phyloP scores from a whole-genome alignment of 2,888 invertebrate species.

The Agelastica alni region DNA sequence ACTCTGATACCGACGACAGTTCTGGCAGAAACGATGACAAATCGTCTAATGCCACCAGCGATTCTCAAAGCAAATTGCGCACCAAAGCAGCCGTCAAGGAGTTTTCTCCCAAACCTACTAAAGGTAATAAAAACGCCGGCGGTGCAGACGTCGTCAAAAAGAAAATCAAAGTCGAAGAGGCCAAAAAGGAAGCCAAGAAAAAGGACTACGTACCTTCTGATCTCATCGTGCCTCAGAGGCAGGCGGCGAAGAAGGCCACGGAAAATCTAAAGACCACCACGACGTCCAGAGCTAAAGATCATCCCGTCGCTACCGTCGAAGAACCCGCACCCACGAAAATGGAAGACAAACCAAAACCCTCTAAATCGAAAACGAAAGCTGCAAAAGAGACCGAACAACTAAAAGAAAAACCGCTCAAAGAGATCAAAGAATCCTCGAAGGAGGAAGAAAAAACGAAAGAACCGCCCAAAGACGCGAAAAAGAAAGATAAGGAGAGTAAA shows the following conservation, averaged over 20 bases:
- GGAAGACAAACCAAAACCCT: slow-evolving; percentile 41
- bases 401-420: slow-evolving; percentile 53
- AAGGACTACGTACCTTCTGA: slow-evolving; percentile 70
- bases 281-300: slow-evolving; percentile 54
- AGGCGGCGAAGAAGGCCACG: slow-evolving; percentile 89
- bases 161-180: slow-evolving; percentile 28
- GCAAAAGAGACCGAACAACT: slow-evolving; percentile 48
- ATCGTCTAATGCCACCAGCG: slow-evolving; percentile 67
- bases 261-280: slow-evolving; percentile 80
- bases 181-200: slow-evolving; percentile 50
- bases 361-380: slow-evolving; percentile 43
- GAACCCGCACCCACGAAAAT: slow-evolving; percentile 27
- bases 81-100: slow-evolving; percentile 87
- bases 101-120: slow-evolving; percentile 63
- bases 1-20: slow-evolving; percentile 76
- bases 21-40: slow-evolving; percentile 66
- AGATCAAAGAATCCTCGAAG: slow-evolving; percentile 27
- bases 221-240: slow-evolving; percentile 85
- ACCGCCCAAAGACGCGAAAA: slow-evolving; percentile 36
- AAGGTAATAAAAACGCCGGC: slow-evolving; percentile 48
- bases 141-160: slow-evolving; percentile 39
- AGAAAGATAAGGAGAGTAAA: slow-evolving; percentile 35
- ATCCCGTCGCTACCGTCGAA: slow-evolving; percentile 35
- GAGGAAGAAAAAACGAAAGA: slow-evolving; percentile 32
- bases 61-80: slow-evolving; percentile 69